Percentiles rank a stretch among this genome's conserved stretches.
Conservation (phyloP, 1,140 invertebrate species). For the Cheumatopsyche charites region DNA sequence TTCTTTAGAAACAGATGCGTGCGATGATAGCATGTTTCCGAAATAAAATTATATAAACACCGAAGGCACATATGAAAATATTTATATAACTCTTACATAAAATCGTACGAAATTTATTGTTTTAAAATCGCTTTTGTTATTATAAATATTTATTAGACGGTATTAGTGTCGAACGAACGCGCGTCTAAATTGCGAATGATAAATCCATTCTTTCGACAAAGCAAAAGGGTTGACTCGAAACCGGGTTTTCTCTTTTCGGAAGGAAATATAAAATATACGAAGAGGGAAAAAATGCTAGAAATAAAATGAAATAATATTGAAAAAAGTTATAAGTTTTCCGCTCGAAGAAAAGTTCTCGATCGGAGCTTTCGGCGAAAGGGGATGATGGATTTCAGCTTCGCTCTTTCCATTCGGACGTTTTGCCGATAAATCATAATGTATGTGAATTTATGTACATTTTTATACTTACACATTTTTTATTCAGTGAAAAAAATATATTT, state of each 20-base stretch:
- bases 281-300: not conserved
- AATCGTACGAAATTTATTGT: too few relatives aligned
- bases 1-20: too few relatives aligned
- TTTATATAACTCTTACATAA: too few relatives aligned
- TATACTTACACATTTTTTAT: too few relatives aligned
- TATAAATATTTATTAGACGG: too few relatives aligned
- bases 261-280: not conserved
- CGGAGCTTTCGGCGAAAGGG: slow-evolving; percentile 1
- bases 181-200: not conserved
- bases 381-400: slow-evolving; percentile 14
- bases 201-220: not conserved
- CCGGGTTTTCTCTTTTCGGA: not conserved
- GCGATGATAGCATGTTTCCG: too few relatives aligned
- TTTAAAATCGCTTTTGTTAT: too few relatives aligned
- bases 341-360: slow-evolving; percentile 21
- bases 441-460: too few relatives aligned
- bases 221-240: not conserved
- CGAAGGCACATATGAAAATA: too few relatives aligned
- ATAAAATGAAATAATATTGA: not conserved
- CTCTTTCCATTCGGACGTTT: not conserved
- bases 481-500: too few relatives aligned
- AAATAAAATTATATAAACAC: too few relatives aligned
- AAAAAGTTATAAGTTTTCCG: slow-evolving; percentile 20
- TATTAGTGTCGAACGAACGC: not conserved
- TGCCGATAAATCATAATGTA: slow-evolving; percentile 16